These are phyloP conservation scores for Caenorhabditis briggsae DNA, from an alignment of 1,140 invertebrate species.

Conservation along the genomic window DNA sequence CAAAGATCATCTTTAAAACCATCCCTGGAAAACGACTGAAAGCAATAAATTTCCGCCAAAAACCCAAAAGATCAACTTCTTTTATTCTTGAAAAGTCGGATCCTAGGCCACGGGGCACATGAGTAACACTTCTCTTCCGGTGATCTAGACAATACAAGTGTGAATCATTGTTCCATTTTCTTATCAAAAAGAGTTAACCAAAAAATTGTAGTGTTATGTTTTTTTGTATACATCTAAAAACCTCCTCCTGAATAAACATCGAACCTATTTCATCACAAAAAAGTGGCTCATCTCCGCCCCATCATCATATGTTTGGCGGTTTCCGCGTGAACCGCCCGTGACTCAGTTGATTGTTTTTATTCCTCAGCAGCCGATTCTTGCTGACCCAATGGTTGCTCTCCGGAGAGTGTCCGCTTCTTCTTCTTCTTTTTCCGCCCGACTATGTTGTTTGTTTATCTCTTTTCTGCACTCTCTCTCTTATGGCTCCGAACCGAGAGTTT, in stretches of 20 bases:
- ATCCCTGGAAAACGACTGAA: too few species aligned
- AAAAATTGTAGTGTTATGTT: neutral
- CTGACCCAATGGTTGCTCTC: neutral
- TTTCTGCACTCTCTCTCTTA: slow-evolving; percentile 6
- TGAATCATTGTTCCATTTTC: too few species aligned
- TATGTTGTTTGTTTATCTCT: slow-evolving; percentile 40
- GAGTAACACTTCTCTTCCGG: too few species aligned
- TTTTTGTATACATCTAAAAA: neutral
- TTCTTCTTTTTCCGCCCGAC: neutral
- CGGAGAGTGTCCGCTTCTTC: slow-evolving; percentile 53
- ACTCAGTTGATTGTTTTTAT: neutral
- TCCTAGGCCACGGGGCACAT: too few species aligned
- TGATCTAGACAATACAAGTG: too few species aligned
- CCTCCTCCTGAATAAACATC: neutral
- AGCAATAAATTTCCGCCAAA: too few species aligned
- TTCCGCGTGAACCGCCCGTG: slow-evolving; percentile 10
- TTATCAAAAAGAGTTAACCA: neutral
- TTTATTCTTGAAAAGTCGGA: too few species aligned
- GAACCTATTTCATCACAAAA: neutral
- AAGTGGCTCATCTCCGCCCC: neutral
- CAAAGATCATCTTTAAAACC: too few species aligned
- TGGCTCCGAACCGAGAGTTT: neutral
- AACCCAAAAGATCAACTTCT: too few species aligned
- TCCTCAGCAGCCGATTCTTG: neutral
- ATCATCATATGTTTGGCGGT: neutral